phyloP scores from a whole-genome alignment of 1,140 invertebrate species.

The Monomorium pharaonis region DNA sequence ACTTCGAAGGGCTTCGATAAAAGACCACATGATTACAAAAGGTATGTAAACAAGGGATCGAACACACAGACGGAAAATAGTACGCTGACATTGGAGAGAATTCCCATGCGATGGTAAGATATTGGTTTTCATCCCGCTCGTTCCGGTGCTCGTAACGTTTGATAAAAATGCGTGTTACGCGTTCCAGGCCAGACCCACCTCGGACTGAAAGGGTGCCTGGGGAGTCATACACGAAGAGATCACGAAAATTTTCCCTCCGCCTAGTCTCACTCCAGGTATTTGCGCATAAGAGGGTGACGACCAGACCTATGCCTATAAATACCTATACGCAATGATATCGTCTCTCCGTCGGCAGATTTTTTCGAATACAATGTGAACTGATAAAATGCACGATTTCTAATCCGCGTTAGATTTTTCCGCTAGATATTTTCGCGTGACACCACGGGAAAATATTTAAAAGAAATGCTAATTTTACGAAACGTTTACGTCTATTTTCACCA shows the following conservation, averaged over 20 bases:
- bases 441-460: not conserved
- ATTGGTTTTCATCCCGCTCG: constrained; percentile 85
- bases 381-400: constrained; percentile 13
- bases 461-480: not conserved
- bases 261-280: constrained; percentile 73
- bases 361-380: constrained; percentile 25
- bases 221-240: constrained; percentile 83
- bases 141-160: constrained; percentile 84
- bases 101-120: constrained; percentile 82
- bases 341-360: constrained; percentile 63
- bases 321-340: constrained; percentile 69
- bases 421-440: no score
- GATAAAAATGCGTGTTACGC: constrained; percentile 85
- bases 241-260: constrained; percentile 83
- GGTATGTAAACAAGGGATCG: constrained; percentile 75
- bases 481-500: no score
- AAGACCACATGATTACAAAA: constrained; percentile 45
- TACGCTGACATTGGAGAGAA: constrained; percentile 63
- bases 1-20: constrained; percentile 24
- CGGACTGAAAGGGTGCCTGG: constrained; percentile 81
- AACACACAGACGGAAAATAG: constrained; percentile 63
- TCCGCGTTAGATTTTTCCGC: not conserved
- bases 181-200: constrained; percentile 79
- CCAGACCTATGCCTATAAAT: constrained; percentile 68
- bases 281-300: constrained; percentile 70